Conservation (phyloP, 2,888 invertebrate species). For the Euplagia quadripunctaria region DNA sequence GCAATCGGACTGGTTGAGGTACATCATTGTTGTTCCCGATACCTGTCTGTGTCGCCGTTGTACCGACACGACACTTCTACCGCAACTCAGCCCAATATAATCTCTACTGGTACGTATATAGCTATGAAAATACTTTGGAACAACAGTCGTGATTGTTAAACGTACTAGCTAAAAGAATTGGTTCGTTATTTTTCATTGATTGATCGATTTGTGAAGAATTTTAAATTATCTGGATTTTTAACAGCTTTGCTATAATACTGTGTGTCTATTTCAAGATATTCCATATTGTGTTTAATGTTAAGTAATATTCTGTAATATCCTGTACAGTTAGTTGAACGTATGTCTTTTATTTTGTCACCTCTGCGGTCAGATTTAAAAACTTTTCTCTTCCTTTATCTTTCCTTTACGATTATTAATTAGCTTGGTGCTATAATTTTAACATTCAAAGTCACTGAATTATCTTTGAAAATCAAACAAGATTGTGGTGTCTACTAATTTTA, state of each 20-base stretch:
- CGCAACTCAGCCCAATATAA: constrained; percentile 47
- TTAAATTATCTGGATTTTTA: constrained; percentile 11
- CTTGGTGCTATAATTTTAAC: no score
- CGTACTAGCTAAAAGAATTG: constrained; percentile 46
- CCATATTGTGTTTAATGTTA: neutral
- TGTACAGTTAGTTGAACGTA: no score
- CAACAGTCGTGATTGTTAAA: constrained; percentile 42
- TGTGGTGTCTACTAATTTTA: no score
- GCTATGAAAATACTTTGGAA: constrained; percentile 27
- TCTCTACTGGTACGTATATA: constrained; percentile 35
- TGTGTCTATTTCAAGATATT: neutral
- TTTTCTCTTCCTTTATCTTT: no score
- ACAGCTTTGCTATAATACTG: neutral
- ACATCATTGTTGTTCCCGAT: constrained; percentile 79
- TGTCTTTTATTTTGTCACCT: no score
- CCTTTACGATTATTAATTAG: no score
- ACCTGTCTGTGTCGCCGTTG: constrained; percentile 70
- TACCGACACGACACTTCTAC: constrained; percentile 56
- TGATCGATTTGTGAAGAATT: constrained; percentile 38
- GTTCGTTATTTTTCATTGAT: constrained; percentile 51
- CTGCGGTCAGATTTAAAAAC: no score
- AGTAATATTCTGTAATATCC: neutral
- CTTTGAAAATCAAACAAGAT: no score
- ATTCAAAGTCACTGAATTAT: no score
- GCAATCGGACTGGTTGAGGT: constrained; percentile 77